Percentiles rank a stretch among this genome's conserved stretches.
These are phyloP conservation scores for Drosophila sordidula DNA, from an alignment of 2,888 invertebrate genomes.

Conservation along the genomic window DNA sequence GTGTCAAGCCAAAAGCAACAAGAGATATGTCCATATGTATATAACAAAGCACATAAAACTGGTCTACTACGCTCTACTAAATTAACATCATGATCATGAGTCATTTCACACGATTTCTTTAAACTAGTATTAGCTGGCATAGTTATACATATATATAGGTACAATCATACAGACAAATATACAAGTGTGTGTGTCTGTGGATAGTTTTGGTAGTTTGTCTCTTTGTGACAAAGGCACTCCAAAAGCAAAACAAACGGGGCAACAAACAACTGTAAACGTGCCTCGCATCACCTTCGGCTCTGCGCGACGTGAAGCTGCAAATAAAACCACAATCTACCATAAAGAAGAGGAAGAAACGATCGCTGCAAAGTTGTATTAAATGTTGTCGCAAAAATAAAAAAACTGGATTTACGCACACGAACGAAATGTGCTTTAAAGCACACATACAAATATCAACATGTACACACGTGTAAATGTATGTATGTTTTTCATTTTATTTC, in stretches of 20 bases:
- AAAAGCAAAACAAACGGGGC: constrained; percentile 8
- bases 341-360: constrained; percentile 33
- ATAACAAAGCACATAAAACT: constrained; percentile 20
- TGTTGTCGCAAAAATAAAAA: constrained; percentile 43
- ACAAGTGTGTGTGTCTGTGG: neutral
- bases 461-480: neutral
- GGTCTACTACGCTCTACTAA: constrained; percentile 29
- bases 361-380: constrained; percentile 32
- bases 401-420: constrained; percentile 50
- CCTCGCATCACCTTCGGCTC: constrained; percentile 31
- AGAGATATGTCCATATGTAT: neutral
- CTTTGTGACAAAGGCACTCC: constrained; percentile 26
- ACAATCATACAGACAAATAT: neutral
- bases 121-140: constrained; percentile 43
- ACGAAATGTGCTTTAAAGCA: constrained; percentile 3
- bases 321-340: constrained; percentile 16
- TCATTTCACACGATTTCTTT: constrained; percentile 49
- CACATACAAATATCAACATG: neutral
- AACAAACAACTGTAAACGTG: constrained; percentile 45
- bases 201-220: constrained; percentile 19
- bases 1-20: constrained; percentile 29
- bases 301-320: neutral
- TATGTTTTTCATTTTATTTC: constrained; percentile 22
- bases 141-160: constrained; percentile 7
- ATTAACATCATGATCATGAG: constrained; percentile 23